Evolutionary conservation across 37 sponge, comb jelly and placozoan genomes (phyloP), one percentile per base, ranked within the genome.

Genomic region (Halisarca cf. caerulea): DNA sequence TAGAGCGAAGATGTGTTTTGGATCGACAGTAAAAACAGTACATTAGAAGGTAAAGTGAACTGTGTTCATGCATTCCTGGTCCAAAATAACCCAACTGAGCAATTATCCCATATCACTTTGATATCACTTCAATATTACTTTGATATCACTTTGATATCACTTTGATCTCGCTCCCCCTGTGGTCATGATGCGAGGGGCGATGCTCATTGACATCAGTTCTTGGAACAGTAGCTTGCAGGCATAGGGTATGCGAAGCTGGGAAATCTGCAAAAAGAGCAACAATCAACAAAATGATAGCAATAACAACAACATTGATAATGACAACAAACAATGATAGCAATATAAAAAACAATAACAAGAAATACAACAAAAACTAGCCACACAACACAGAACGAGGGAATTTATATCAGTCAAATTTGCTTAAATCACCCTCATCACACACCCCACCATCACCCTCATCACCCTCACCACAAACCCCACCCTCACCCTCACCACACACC

Each of bases 161-260:
- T 47, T 47, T 11, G 51, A 39, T 37, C 41, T 74, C 20, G 21
- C 24, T 6, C n/a, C 36, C 43, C 36, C 77, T 0, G 78, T 55
- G 25, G 99, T 95, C 94, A 99, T 93, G 68, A 99, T 96, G 42
- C 99, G 70, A 0, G 99, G 99, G 21, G 99, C 95, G 81, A 99
- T 96, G 53, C 92, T 95, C 99, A 99, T 99, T 1, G 97, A 90
- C 97, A 99, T 96, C 36, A 99, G 86, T 85, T 99, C 99, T 62
- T 99, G 99, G 92, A 99, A 99, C 0, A 99, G 90, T 33, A 99
- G 89, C 86, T 99, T 99, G 85, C 96, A 95, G 37, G 99, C 99
- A 82, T 99, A 99, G 0, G 99, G 99, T 41, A 99, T 97, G 58
- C 95, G 87, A 61, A 99, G 85, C 77, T 97, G 97, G 45, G 98